A percentile compares a stretch with the other conserved stretches of the same genome.
Conservation (phyloP, 64 coral and sea anemone genomes). For the Pachyseris speciosa region DNA sequence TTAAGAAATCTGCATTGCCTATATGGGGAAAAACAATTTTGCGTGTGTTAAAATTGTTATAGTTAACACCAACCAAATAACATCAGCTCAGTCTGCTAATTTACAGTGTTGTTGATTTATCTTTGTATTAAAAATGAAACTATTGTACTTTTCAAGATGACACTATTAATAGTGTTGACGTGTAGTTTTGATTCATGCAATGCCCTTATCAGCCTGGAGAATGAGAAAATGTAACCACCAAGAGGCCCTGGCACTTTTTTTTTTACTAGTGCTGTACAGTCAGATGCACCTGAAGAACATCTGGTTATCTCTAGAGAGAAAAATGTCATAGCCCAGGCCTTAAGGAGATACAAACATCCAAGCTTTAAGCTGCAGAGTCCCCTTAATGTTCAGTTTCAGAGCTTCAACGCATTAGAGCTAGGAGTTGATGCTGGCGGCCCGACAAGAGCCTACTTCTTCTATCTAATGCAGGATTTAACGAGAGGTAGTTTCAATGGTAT, state of each 20-base stretch:
- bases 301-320: slow-evolving; percentile 32
- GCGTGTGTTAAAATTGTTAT: slow-evolving; percentile 8
- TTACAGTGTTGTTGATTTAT: slow-evolving; percentile 16
- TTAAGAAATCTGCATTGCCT: slow-evolving; percentile 3
- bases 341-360: slow-evolving; percentile 53
- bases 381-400: slow-evolving; percentile 48
- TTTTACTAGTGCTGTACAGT: slow-evolving; percentile 16
- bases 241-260: slow-evolving; percentile 5
- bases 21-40: slow-evolving; percentile 14
- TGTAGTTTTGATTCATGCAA: slow-evolving; percentile 12
- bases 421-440: slow-evolving; percentile 51
- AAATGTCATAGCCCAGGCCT: slow-evolving; percentile 16
- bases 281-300: slow-evolving; percentile 39
- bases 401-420: not conserved
- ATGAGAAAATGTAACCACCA: slow-evolving; percentile 7
- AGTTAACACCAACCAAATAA: slow-evolving; percentile 13
- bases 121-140: slow-evolving; percentile 3
- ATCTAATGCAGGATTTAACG: slow-evolving; percentile 37
- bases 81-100: not conserved
- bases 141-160: slow-evolving; percentile 15
- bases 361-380: slow-evolving; percentile 19
- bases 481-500: slow-evolving; percentile 45
- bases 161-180: slow-evolving; percentile 8
- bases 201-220: slow-evolving; percentile 10
- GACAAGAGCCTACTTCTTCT: slow-evolving; percentile 29